Base-by-base conservation (phyloP, 2,888 invertebrate genomes). In the Incurvaria masculella region DNA sequence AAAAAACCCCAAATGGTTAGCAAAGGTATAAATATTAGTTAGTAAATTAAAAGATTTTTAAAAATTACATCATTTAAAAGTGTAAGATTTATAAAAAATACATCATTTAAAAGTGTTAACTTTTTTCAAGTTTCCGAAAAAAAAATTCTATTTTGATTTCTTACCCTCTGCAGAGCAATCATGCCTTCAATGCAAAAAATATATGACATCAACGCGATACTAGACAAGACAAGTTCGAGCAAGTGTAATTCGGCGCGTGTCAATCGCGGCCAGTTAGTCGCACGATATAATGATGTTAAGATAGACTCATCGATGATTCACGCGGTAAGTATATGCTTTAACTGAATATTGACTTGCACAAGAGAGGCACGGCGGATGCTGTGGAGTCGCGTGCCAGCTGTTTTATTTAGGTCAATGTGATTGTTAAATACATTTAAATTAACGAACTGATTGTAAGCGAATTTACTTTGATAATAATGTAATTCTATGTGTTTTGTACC, bases 281-380 rank as follows among this genome's bases (percentile, higher is more conserved):
- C 55, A 61, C 74, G 71, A 72, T 75, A 73, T 75, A 73, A 75
- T 72, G 61, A 61, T 64, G 61, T 69, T 66, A 64, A 66, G 68
- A 72, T 74, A 76, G 73, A 78, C 75, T 78, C 78, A 75, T 73
- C 78, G 76, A 67, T 78, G 78, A 78, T 62, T 78, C 78, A 78
- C 64, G 66, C 56, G n/a, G n/a, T n/a, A n/a, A n/a, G n/a, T n/a
- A n/a, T 33, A 33, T 63, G 60, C 58, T 65, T 69, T 66, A 64
- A 65, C 66, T 69, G 68, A 72, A 72, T 72, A 64, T 62, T 66
- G 66, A 68, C 71, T 74, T 74, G 65, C 70, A 69, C 70, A 71
- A 74, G 69, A 68, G 64, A 59, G 57, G 62, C 63, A 72, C 70
- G 71, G 62, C 56, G 63, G 57, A 55, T 50, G 53, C 58, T 55